Evolutionary conservation across 2,113 vertebrate species (phyloP).

Genomic region (Acanthochromis polyacanthus): DNA sequence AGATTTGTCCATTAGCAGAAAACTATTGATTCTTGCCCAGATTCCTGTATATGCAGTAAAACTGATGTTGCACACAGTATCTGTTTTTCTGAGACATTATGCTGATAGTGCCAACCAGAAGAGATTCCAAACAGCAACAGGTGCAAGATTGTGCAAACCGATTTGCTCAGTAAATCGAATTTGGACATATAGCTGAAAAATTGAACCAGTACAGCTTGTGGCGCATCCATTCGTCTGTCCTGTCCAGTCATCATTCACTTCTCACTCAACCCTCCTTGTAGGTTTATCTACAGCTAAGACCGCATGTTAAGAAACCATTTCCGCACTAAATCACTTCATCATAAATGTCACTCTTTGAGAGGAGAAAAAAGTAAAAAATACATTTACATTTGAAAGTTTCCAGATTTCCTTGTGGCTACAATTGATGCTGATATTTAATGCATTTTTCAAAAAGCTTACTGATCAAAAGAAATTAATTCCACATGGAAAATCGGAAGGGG

Average conservation of each 20-base stretch:
- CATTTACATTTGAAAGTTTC: conserved; percentile 7
- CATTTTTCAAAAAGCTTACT: conserved; percentile 52
- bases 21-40: no score
- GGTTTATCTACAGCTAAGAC: conserved; percentile 5
- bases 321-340: conserved; percentile 18
- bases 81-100: no score
- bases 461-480: conserved; percentile 69
- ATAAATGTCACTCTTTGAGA: conserved; percentile 5
- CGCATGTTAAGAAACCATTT: conserved; percentile 11
- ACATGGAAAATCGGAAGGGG: conserved; percentile 36
- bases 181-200: neutral
- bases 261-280: conserved; percentile 23
- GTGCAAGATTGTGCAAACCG: neutral
- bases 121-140: no score
- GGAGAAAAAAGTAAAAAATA: neutral
- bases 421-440: conserved; percentile 59
- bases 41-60: no score
- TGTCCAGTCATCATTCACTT: conserved; percentile 28
- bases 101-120: no score
- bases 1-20: no score
- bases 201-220: neutral
- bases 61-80: no score
- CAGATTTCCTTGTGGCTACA: conserved; percentile 32
- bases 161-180: conserved; percentile 19
- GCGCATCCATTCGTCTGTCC: conserved; percentile 31